Evolutionary conservation across 2,113 vertebrate species (phyloP).

Genomic region (Platichthys flesus): DNA sequence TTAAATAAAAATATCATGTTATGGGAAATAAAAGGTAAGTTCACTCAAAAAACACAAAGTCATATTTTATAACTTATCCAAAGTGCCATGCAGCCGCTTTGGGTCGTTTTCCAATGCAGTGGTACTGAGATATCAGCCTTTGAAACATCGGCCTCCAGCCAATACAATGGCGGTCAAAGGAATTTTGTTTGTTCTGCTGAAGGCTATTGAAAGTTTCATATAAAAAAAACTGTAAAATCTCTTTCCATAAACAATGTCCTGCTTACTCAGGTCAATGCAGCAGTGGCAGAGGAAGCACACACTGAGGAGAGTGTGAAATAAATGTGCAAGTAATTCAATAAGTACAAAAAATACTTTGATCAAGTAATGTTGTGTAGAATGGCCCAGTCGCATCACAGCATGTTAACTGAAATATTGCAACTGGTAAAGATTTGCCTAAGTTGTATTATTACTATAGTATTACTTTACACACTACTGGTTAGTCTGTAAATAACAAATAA

Average conservation of each 20-base stretch:
- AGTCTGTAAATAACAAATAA: too few relatives aligned
- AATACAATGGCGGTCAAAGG: constrained; percentile 10
- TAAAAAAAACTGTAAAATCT: not conserved
- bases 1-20: not conserved
- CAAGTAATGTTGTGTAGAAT: too few relatives aligned
- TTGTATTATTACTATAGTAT: too few relatives aligned
- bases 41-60: not conserved
- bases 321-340: not conserved
- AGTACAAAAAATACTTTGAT: too few relatives aligned
- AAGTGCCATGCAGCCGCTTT: not conserved
- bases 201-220: not conserved
- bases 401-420: too few relatives aligned
- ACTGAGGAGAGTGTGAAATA: not conserved
- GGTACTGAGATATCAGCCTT: constrained; percentile 6
- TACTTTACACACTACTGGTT: too few relatives aligned
- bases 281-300: not conserved
- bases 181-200: constrained; percentile 5
- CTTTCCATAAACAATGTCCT: constrained; percentile 5
- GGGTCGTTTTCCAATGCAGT: not conserved
- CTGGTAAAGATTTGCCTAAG: too few relatives aligned
- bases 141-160: constrained; percentile 1
- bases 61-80: not conserved
- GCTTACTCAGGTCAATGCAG: not conserved
- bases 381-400: too few relatives aligned
- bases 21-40: not conserved